Evolutionary conservation across 2,113 vertebrate species (phyloP).

Genomic region (Mobula hypostoma): DNA sequence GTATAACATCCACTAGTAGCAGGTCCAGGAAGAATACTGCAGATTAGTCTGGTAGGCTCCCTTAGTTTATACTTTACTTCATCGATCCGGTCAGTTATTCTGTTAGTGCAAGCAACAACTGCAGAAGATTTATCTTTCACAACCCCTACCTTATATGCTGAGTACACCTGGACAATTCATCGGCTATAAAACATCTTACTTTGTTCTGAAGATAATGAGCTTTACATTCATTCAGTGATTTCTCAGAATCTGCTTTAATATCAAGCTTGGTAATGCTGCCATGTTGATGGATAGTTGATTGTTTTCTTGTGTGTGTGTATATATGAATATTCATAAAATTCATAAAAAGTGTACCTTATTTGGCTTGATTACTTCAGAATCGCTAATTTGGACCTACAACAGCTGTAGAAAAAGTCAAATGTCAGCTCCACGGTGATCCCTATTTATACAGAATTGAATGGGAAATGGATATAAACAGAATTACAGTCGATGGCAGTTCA

Average conservation of each 20-base stretch:
- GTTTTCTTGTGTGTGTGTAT: slow-evolving; percentile 2
- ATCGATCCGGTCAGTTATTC: background rate
- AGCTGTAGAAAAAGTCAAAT: slow-evolving; percentile 29
- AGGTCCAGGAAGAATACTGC: background rate
- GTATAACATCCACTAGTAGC: background rate
- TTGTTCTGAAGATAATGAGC: background rate
- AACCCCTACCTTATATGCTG: background rate
- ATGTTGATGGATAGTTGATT: background rate
- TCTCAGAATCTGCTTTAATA: background rate
- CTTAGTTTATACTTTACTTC: too few relatives aligned
- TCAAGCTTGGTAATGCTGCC: background rate
- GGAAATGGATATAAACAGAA: slow-evolving; percentile 1
- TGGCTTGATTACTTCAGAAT: background rate
- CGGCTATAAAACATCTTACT: background rate
- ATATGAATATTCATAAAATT: slow-evolving; percentile 34
- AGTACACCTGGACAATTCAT: background rate
- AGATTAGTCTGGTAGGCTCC: background rate
- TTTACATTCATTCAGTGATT: too few relatives aligned
- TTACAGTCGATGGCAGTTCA: background rate
- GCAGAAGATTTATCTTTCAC: background rate
- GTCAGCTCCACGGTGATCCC: background rate
- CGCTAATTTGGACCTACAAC: background rate
- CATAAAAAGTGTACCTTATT: background rate
- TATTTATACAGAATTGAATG: slow-evolving; percentile 17
- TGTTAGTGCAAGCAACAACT: background rate